phyloP scores from a whole-genome alignment of 2,113 vertebrate species.

The Spermophilus dauricus region DNA sequence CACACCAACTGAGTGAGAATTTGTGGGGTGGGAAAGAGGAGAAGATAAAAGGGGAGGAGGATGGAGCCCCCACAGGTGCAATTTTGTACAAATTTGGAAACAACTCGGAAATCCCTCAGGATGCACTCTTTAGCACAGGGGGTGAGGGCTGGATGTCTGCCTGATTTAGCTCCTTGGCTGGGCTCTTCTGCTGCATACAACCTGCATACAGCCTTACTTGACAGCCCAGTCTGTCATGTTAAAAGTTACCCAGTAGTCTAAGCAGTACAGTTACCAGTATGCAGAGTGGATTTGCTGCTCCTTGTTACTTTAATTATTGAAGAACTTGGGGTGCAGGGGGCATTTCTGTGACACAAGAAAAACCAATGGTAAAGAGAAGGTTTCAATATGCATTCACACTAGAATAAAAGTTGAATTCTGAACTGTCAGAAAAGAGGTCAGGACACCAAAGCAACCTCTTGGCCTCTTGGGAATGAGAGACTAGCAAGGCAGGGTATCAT shows the following conservation, averaged over 20 bases:
- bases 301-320: not conserved
- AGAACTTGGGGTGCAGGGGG: not conserved
- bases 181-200: not conserved
- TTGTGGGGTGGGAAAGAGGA: not conserved
- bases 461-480: not conserved
- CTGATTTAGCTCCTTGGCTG: not conserved
- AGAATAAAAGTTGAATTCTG: not conserved
- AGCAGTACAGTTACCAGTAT: not conserved
- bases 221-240: not conserved
- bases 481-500: not conserved
- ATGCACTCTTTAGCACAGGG: not conserved
- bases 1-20: slow-evolving; percentile 1
- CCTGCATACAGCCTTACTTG: not conserved
- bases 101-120: not conserved
- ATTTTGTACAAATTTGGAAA: not conserved
- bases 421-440: not conserved
- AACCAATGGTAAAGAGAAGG: not conserved
- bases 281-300: not conserved
- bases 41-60: not conserved
- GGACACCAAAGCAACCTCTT: not conserved
- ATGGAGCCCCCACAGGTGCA: not conserved
- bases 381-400: not conserved
- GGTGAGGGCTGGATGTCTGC: not conserved
- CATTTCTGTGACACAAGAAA: slow-evolving; percentile 17
- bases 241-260: not conserved